Conservation (phyloP, 1,140 invertebrate genomes). For the Aricia agestis region DNA sequence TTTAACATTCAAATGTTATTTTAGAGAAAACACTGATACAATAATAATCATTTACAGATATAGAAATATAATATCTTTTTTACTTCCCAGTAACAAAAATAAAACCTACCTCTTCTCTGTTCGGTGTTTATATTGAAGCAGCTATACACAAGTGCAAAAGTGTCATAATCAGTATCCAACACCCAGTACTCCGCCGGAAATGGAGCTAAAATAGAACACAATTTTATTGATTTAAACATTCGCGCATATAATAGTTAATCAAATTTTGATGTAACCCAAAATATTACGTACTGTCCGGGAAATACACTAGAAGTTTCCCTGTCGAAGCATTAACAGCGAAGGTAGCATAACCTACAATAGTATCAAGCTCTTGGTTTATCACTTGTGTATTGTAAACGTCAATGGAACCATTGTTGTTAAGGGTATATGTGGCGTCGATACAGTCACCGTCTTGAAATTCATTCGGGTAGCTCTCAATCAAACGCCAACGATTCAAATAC, state of each 20-base stretch:
- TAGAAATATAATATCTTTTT: too few relatives aligned
- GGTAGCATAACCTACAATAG: constrained; percentile 40
- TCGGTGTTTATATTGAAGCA: constrained; percentile 46
- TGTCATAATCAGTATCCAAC: constrained; percentile 54
- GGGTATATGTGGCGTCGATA: constrained; percentile 41
- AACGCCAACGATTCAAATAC: constrained; percentile 52
- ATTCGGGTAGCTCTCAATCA: constrained; percentile 48
- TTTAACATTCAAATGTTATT: too few relatives aligned
- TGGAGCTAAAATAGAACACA: constrained; percentile 32
- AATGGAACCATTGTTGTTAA: constrained; percentile 27
- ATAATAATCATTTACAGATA: too few relatives aligned
- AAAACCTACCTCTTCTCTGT: constrained; percentile 43
- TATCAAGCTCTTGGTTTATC: constrained; percentile 33
- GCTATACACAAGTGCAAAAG: constrained; percentile 53
- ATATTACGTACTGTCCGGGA: constrained; percentile 40
- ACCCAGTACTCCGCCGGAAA: constrained; percentile 45
- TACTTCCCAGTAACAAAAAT: too few relatives aligned
- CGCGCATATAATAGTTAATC: neutral
- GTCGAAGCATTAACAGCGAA: constrained; percentile 31
- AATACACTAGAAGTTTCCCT: constrained; percentile 43
- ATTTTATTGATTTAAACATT: neutral
- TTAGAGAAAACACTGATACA: too few relatives aligned
- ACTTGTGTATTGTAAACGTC: constrained; percentile 52
- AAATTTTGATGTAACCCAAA: neutral
- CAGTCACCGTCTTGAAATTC: constrained; percentile 47